Percentiles rank a stretch among this genome's conserved stretches.
Conservation (phyloP, 2,888 invertebrate genomes). For the Drosophila setosimentum region DNA sequence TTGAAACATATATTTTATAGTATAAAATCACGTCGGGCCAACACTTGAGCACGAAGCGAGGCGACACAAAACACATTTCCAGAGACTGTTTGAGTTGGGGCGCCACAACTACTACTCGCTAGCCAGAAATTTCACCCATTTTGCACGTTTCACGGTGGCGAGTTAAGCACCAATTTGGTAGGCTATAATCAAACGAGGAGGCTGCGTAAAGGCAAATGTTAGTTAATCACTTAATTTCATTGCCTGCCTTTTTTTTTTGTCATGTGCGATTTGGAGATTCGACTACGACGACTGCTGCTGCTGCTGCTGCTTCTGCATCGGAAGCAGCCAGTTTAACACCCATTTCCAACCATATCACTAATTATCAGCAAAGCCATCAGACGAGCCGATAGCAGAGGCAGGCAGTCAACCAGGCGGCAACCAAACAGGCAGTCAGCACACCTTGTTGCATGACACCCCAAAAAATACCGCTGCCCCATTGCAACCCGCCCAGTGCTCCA, state of each 20-base stretch:
- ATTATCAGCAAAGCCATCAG: constrained; percentile 69
- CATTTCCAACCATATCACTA: constrained; percentile 55
- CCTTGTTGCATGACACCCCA: constrained; percentile 40
- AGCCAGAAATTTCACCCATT: constrained; percentile 75
- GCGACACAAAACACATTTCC: constrained; percentile 19
- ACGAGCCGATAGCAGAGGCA: constrained; percentile 44
- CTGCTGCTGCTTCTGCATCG: constrained; percentile 20
- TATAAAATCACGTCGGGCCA: constrained; percentile 67
- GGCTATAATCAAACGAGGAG: constrained; percentile 29
- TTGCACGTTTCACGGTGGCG: constrained; percentile 64
- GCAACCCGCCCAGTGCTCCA: neutral
- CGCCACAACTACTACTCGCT: neutral
- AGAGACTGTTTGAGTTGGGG: constrained; percentile 5
- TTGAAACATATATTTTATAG: constrained; percentile 79
- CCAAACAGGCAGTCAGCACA: constrained; percentile 20
- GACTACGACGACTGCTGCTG: constrained; percentile 23
- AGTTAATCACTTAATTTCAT: constrained; percentile 80
- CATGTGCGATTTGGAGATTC: constrained; percentile 56
- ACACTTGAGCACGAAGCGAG: constrained; percentile 66
- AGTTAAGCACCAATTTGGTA: constrained; percentile 28
- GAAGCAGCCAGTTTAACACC: constrained; percentile 55
- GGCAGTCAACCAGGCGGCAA: constrained; percentile 11
- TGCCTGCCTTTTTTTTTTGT: constrained; percentile 65
- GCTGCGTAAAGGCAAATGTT: constrained; percentile 51
- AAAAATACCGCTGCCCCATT: neutral